Percentiles rank a stretch among this genome's conserved stretches.
Conservation (phyloP, 2,888 invertebrate species). For the Unio delphinus region DNA sequence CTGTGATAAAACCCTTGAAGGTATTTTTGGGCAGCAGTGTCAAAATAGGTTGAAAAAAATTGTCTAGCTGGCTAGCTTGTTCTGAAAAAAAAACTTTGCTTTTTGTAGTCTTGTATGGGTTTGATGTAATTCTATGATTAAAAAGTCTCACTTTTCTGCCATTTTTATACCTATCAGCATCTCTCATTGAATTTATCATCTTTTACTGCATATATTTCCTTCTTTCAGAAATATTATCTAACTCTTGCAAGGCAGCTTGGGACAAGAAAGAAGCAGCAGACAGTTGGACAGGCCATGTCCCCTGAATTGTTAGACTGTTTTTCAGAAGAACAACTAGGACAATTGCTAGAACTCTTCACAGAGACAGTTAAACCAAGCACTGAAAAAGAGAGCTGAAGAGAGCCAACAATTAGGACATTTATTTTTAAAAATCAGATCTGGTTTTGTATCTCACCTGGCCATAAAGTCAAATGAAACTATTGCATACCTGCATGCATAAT, state of each 20-base stretch:
- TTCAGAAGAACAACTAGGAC: conserved; percentile 86
- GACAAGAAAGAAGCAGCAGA: conserved; percentile 40
- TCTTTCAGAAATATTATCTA: conserved; percentile 62
- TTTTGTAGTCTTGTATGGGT: too few species aligned
- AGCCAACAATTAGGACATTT: neutral
- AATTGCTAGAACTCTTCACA: conserved; percentile 83
- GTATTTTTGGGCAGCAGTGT: too few species aligned
- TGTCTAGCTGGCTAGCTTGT: too few species aligned
- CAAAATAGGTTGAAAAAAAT: too few species aligned
- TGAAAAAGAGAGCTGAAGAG: conserved; percentile 12
- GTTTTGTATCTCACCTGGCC: too few species aligned
- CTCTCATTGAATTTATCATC: neutral
- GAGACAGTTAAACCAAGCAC: conserved; percentile 76
- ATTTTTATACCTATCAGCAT: too few species aligned
- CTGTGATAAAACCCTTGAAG: too few species aligned
- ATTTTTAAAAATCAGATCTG: too few species aligned
- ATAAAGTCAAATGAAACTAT: too few species aligned
- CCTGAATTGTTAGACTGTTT: conserved; percentile 80
- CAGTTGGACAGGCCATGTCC: conserved; percentile 79
- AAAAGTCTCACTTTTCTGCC: neutral
- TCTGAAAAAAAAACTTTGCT: too few species aligned
- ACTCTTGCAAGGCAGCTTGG: conserved; percentile 58
- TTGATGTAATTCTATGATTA: neutral
- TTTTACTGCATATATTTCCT: conserved; percentile 1
- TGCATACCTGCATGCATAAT: too few species aligned